A percentile compares a stretch with the other conserved stretches of the same genome.
These are phyloP conservation scores for Ascaphus truei DNA, from an alignment of 2,113 vertebrate species.

Conservation along the genomic window DNA sequence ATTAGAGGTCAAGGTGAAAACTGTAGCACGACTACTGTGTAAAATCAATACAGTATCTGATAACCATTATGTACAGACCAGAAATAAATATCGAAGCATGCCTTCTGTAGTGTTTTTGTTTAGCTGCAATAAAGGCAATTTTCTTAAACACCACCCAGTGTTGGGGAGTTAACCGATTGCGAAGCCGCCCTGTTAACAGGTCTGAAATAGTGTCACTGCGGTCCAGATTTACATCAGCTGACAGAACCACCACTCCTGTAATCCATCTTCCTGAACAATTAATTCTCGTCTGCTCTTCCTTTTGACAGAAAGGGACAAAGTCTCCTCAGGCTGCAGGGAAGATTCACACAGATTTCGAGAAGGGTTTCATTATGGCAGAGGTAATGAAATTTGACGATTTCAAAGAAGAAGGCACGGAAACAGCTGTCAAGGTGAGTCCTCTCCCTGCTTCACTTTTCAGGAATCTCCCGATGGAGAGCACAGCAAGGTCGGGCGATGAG, in stretches of 20 bases:
- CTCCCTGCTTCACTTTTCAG: slow-evolving; percentile 51
- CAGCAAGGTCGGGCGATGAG: slow-evolving; percentile 54
- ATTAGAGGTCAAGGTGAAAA: slow-evolving; percentile 46
- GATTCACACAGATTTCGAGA: slow-evolving; percentile 88
- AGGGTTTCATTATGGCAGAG: slow-evolving; percentile 95
- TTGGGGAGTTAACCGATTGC: slow-evolving; percentile 41
- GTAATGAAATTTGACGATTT: slow-evolving; percentile 97
- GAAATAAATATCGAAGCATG: too few species aligned
- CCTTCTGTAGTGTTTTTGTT: too few species aligned
- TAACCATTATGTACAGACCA: too few species aligned
- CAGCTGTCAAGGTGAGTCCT: slow-evolving; percentile 83
- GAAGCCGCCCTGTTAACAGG: slow-evolving; percentile 37
- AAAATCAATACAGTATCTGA: too few species aligned
- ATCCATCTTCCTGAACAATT: slow-evolving; percentile 82
- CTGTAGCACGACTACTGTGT: too few species aligned
- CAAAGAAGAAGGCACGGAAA: slow-evolving; percentile 90
- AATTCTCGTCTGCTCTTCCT: slow-evolving; percentile 65
- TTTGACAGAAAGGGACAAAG: slow-evolving; percentile 87
- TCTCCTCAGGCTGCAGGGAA: slow-evolving; percentile 91
- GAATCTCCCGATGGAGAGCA: slow-evolving; percentile 52
- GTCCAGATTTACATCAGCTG: slow-evolving; percentile 48
- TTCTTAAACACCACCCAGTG: neutral
- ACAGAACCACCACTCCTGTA: slow-evolving; percentile 61
- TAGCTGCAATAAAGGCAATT: neutral
- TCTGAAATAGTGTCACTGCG: slow-evolving; percentile 42